Evolutionary conservation across 92 coral and sea anemone species (phyloP), one percentile per base, ranked within the genome.

Genomic region (Porites rus): DNA sequence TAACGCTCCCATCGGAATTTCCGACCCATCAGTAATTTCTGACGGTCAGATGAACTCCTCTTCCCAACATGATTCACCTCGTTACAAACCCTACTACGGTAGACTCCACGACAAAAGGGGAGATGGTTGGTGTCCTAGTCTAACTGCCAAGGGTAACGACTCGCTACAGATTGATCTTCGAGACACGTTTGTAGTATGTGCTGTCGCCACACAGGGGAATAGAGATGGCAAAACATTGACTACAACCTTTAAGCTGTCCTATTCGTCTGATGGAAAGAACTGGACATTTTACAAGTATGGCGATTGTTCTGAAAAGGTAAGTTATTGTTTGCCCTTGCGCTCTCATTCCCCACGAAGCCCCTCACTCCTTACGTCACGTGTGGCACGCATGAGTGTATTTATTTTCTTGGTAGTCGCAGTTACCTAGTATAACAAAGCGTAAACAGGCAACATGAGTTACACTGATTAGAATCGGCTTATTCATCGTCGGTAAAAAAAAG

Each of bases 191-290:
- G 9, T 1, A 9, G 71, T 18, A 21, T 66, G 71, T 17, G 71
- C 71, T 21, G 31, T 66, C 10, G 71, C 71, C 31, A 66, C 71
- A 8, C 71, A 66, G 71, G 71, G 71, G n/a, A 21, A 66, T 21
- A 18, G 38, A 10, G 19, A 22, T 22, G 71, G 71, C 21, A 66
- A 66, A 1, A 1, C 14, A 66, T 10, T 0, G 9, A 21, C n/a
- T 17, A 66, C 71, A 10, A 3, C 8, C 71, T 66, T 66, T 66
- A 18, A 66, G 19, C 71, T 66, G 21, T 66, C n/a, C 9, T 17
- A 13, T 22, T 66, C 71, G 19, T 66, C n/a, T 66, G 71, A 66
- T 22, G n/a, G n/a, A 10, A 8, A 9, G 10, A 66, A 10, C 0
- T 66, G 71, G 31, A 17, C 0, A 14, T 66, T 10, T 66, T 66